Conservation (phyloP, 2,113 vertebrate genomes). For the Nyctibius bracteatus region DNA sequence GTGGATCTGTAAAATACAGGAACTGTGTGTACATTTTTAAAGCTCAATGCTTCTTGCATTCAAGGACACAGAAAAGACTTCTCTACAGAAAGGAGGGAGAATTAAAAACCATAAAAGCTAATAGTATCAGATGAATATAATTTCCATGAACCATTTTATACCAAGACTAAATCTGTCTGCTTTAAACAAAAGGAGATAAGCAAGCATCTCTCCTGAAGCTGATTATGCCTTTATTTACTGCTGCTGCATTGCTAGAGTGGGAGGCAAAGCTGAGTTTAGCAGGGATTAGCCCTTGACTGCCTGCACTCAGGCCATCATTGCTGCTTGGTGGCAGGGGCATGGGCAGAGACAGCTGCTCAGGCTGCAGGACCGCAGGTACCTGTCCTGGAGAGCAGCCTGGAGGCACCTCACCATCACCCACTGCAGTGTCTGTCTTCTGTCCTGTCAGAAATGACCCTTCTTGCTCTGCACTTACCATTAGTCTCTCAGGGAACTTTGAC, state of each 20-base stretch:
- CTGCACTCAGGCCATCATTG: not conserved
- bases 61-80: not conserved
- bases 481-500: not conserved
- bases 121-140: not conserved
- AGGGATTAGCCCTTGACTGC: not conserved
- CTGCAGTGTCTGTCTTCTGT: not conserved
- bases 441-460: not conserved
- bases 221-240: not conserved
- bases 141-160: not conserved
- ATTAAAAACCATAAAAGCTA: not conserved
- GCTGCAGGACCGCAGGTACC: not conserved
- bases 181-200: not conserved
- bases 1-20: not conserved
- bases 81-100: not conserved
- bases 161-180: not conserved
- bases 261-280: not conserved
- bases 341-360: rapidly evolving
- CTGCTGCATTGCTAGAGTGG: not conserved
- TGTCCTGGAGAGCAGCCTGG: not conserved
- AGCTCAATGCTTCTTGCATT: not conserved
- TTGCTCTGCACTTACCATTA: not conserved
- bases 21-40: not conserved
- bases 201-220: not conserved
- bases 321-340: rapidly evolving
- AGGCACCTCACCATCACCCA: not conserved